These are phyloP conservation scores for Drosophila jambulina DNA, from an alignment of 1,140 invertebrate species.

Conservation along the genomic window DNA sequence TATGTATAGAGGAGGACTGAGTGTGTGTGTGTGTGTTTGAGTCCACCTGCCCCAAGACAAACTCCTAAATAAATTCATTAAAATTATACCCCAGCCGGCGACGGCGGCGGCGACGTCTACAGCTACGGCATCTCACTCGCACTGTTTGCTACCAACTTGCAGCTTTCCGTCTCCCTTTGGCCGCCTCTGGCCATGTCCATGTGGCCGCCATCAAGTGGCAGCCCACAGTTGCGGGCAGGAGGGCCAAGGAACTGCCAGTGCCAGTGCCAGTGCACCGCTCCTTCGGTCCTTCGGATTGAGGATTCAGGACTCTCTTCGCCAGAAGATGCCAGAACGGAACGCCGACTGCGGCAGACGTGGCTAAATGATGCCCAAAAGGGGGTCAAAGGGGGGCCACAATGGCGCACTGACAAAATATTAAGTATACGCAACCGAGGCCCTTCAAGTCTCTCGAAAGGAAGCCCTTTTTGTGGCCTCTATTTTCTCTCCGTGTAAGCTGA, in stretches of 20 bases:
- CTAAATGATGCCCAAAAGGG: neutral
- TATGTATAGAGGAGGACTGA: slow-evolving; percentile 9
- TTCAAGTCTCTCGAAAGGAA: neutral
- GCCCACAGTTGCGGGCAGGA: slow-evolving; percentile 72
- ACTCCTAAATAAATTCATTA: slow-evolving; percentile 83
- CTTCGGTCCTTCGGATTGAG: slow-evolving; percentile 14
- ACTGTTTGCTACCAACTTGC: neutral
- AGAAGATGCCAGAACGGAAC: slow-evolving; percentile 16
- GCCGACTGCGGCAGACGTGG: slow-evolving; percentile 15
- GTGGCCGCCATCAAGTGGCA: slow-evolving; percentile 80
- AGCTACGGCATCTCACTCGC: neutral
- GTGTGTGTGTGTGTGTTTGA: slow-evolving; percentile 2
- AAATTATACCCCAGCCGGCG: slow-evolving; percentile 69
- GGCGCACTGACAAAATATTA: slow-evolving; percentile 13
- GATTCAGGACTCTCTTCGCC: neutral
- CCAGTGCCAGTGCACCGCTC: slow-evolving; percentile 9
- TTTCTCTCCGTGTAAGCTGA: slow-evolving; percentile 6
- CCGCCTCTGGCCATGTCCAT: slow-evolving; percentile 35
- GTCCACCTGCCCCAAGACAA: slow-evolving; percentile 59
- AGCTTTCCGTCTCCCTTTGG: slow-evolving; percentile 3
- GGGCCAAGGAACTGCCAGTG: slow-evolving; percentile 9
- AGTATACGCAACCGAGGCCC: slow-evolving; percentile 9
- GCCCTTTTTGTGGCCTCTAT: neutral
- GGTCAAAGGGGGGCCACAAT: neutral
- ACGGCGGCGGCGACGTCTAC: neutral